These are phyloP conservation scores for Arbacia lixula DNA, from an alignment of 53 echinoderm and acorn worm genomes.

Conservation along the genomic window DNA sequence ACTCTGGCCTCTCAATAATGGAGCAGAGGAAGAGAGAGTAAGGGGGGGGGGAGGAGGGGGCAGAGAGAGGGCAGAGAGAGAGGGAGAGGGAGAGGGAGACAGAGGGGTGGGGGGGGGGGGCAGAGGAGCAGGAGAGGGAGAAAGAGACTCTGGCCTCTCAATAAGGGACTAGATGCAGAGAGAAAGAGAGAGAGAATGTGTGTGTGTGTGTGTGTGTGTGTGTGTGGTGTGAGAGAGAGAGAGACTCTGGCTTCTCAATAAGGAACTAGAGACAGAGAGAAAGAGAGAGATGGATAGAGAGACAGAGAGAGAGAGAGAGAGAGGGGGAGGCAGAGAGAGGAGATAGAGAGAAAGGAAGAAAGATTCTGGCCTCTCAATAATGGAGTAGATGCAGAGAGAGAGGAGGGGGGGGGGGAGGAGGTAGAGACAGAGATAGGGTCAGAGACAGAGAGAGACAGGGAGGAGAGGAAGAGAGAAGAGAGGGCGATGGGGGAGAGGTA, in stretches of 20 bases:
- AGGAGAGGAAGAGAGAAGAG: neutral
- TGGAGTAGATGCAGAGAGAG: neutral
- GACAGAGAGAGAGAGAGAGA: neutral
- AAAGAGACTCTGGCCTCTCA: too few species aligned
- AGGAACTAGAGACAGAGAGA: neutral
- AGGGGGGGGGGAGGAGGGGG: neutral
- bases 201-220: too few species aligned
- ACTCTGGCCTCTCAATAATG: too few species aligned
- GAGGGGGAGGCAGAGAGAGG: neutral
- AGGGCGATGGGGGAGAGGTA: neutral
- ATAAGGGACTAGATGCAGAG: too few species aligned
- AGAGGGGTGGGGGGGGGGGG: neutral
- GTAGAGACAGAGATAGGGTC: neutral
- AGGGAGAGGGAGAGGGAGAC: neutral
- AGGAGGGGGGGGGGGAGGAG: neutral
- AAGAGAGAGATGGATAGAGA: too few species aligned
- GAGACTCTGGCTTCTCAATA: too few species aligned
- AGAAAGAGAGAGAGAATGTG: too few species aligned
- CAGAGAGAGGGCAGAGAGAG: neutral
- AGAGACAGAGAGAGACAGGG: neutral
- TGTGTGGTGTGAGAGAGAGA: too few species aligned
- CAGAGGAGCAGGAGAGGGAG: neutral
- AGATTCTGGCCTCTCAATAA: too few species aligned
- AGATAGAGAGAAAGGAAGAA: neutral
- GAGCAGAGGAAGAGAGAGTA: too few species aligned